phyloP scores from a whole-genome alignment of 2,113 vertebrate genomes.

The Lonchura striata region DNA sequence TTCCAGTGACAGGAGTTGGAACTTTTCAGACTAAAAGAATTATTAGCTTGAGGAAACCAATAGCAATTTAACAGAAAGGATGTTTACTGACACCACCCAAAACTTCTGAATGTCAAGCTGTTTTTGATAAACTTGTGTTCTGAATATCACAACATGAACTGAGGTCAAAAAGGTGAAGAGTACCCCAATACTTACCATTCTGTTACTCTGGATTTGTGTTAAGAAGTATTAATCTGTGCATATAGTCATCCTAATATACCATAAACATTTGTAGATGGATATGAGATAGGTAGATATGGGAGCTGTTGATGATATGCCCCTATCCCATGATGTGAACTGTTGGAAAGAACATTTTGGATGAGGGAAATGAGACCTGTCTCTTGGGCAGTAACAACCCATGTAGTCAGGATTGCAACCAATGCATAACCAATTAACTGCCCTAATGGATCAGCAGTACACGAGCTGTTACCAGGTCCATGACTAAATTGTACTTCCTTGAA shows the following conservation, averaged over 20 bases:
- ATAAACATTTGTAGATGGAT: background rate
- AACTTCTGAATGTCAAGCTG: background rate
- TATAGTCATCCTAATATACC: background rate
- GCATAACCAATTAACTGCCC: background rate
- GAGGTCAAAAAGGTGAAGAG: background rate
- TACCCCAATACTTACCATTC: background rate
- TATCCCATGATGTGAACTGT: background rate
- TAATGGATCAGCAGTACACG: background rate
- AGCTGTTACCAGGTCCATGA: background rate
- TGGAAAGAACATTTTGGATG: background rate
- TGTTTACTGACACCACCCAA: background rate
- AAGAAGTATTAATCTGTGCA: background rate
- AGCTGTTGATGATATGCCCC: background rate
- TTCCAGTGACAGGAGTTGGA: conserved; percentile 37
- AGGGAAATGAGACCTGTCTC: background rate
- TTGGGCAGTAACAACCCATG: background rate
- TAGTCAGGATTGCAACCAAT: background rate
- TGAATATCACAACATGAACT: background rate
- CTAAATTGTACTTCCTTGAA: background rate
- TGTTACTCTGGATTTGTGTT: background rate
- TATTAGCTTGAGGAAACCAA: conserved; percentile 35
- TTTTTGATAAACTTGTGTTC: background rate
- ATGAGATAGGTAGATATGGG: background rate
- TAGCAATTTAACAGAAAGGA: background rate
- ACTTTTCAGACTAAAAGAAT: conserved; percentile 56